Evolutionary conservation across 35 echinoderm and acorn worm species (phyloP).

Genomic region (Lytechinus pictus): DNA sequence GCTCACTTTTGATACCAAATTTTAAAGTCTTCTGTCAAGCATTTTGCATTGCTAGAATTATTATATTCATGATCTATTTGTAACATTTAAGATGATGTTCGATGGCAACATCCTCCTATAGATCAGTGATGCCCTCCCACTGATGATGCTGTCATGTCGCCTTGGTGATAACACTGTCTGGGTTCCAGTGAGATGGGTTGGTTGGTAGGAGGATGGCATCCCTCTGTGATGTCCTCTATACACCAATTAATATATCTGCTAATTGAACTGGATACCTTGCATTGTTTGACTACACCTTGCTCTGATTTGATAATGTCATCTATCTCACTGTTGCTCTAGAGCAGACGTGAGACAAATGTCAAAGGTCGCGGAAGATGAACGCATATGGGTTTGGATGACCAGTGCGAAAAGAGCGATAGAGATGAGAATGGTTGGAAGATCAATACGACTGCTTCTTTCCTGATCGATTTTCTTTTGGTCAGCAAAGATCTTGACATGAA

Average conservation of each 20-base stretch:
- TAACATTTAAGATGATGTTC: background rate
- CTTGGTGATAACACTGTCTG: conserved; percentile 1
- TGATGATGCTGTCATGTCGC: background rate
- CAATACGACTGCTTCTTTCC: too few relatives aligned
- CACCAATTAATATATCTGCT: conserved; percentile 5
- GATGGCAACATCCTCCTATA: background rate
- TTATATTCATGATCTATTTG: too few relatives aligned
- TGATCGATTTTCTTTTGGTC: too few relatives aligned
- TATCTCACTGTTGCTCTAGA: background rate
- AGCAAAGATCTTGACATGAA: too few relatives aligned
- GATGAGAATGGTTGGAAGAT: background rate
- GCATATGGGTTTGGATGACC: too few relatives aligned
- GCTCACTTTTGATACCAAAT: too few relatives aligned
- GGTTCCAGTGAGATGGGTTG: background rate
- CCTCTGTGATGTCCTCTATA: background rate
- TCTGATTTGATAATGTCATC: background rate
- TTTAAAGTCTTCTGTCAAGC: too few relatives aligned
- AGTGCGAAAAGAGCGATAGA: background rate
- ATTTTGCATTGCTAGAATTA: too few relatives aligned
- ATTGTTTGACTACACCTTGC: background rate
- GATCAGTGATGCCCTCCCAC: background rate
- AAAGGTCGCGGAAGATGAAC: background rate
- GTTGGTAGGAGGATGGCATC: background rate
- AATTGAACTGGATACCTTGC: background rate
- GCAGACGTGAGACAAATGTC: background rate